Evolutionary conservation across 2,113 vertebrate genomes (phyloP), one percentile per base, ranked within the genome.

Genomic region (Phaetusa simplex): DNA sequence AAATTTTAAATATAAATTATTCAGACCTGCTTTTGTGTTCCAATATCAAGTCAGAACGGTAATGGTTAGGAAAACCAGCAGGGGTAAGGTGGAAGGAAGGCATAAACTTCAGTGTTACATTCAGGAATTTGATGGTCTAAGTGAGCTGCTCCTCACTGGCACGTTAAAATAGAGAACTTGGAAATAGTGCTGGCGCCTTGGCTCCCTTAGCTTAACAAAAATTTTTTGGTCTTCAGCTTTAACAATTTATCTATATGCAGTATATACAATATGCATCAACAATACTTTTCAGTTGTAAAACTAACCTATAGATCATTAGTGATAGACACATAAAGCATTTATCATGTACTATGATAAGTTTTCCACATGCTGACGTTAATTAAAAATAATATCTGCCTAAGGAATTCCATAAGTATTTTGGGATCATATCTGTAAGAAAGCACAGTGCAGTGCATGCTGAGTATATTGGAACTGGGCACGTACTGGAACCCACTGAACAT

Each of bases 291-390:
- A 32, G 4, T 53, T 72, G 6, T 49, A 73, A 71, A 80, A 24
- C 7, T 52, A 8, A 32, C 8, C 11, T 55, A 17, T 56, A n/a
- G 32, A 12, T 15, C 3, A 21, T 45, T 66, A 65, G 34, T 5
- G 12, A 43, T 34, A 59, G 22, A 49, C 3, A 32, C 4, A 34
- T 24, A 55, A 77, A 73, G 8, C 11, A 49, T 78, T 84, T 72
- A 42, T 29, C 19, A 17, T 0, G 0, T 30, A 55, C 24, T 2
- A 3, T 32, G 9, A 16, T 32, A 38, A 20, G 3, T 77, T 36
- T 78, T 81, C 24, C 26, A 77, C 11, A 18, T 40, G 15, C 3
- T 56, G 23, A 30, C 78, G 15, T 55, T 50, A 77, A 83, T 52
- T 82, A 23, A 62, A 80, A 71, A 4, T 21, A 40, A 6, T 58